Conservation (phyloP, 2,113 vertebrate species). For the Saccopteryx bilineata region DNA sequence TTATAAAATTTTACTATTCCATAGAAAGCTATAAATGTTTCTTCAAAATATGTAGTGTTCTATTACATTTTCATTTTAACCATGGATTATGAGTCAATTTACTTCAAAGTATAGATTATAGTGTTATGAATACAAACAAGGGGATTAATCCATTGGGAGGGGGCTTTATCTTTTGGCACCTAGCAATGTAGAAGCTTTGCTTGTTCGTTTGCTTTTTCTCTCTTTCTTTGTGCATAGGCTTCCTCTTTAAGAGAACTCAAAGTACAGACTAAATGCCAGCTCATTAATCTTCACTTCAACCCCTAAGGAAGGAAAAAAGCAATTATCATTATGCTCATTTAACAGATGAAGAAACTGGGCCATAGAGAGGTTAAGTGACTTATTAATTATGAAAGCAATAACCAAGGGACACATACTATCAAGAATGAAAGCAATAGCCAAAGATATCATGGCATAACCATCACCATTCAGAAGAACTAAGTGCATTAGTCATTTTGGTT, state of each 20-base stretch:
- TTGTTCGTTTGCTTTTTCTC: neutral
- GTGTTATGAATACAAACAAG: neutral
- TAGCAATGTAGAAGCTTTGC: neutral
- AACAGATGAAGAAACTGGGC: slow-evolving; percentile 52
- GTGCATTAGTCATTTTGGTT: slow-evolving; percentile 27
- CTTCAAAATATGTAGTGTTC: neutral
- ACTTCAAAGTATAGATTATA: neutral
- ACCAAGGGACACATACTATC: neutral
- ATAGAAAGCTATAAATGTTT: neutral
- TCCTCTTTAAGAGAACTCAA: slow-evolving; percentile 30
- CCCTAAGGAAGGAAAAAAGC: slow-evolving; percentile 50
- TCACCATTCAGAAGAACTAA: slow-evolving; percentile 6
- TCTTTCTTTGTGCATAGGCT: neutral
- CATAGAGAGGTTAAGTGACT: slow-evolving; percentile 67
- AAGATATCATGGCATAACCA: slow-evolving; percentile 2
- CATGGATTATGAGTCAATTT: neutral
- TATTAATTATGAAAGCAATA: slow-evolving; percentile 65
- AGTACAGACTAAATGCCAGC: neutral
- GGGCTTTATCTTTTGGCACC: neutral
- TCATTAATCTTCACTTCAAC: slow-evolving; percentile 60
- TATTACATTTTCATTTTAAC: neutral
- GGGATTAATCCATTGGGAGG: neutral
- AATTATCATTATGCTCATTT: slow-evolving; percentile 71
- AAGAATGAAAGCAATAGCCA: slow-evolving; percentile 32
- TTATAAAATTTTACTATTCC: neutral